Base-by-base conservation (phyloP, 1,140 invertebrate species). In the Diachasma alloeum region DNA sequence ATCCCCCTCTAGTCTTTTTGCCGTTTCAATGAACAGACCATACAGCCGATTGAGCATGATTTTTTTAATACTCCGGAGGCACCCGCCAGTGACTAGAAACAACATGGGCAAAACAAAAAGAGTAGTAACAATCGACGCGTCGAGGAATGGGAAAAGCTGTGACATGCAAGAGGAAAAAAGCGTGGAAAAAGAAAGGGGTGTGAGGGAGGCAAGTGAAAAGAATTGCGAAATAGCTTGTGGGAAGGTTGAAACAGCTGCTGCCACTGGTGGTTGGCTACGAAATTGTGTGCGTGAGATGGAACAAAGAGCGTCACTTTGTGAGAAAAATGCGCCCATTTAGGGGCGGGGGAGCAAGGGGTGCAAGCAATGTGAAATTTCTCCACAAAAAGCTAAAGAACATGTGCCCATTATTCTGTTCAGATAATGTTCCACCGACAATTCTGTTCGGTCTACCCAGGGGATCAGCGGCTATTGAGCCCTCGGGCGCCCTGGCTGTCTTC, bases 391-490 rank as follows among this genome's bases (percentile, higher is more conserved):
- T 59, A 59, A 19, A 59, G 17, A 59, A 42, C 44, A 36, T 53
- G 39, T 74, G 13, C 36, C 15, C 39, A 73, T 67, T 53, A 26
- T 77, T 72, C 56, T 74, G 84, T 90, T 44, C 85, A 95, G 95
- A 95, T 78, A 94, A 95, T 78, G 94, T 94, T 10, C 95, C 96
- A 0, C 96, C 96, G 1, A 95, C 95, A 0, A 95, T 97, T 72
- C 90, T 95, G 4, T 95, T 96, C 75, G 93, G 93, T 78, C 91
- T 96, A 44, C 93, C 94, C 1, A 92, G 94, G 6, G 95, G 95
- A 17, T 96, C 95, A 5, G 94, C 95, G 5, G 93, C 94, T 9
- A 93, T 96, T 17, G 94, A 95, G 78, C 93, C 94, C 0, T 93
- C 92, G 0, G 96, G 96, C 8, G 92, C 94, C 75, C 87, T 97